phyloP scores from a whole-genome alignment of 2,113 vertebrate species.

The Eurystomus gularis region DNA sequence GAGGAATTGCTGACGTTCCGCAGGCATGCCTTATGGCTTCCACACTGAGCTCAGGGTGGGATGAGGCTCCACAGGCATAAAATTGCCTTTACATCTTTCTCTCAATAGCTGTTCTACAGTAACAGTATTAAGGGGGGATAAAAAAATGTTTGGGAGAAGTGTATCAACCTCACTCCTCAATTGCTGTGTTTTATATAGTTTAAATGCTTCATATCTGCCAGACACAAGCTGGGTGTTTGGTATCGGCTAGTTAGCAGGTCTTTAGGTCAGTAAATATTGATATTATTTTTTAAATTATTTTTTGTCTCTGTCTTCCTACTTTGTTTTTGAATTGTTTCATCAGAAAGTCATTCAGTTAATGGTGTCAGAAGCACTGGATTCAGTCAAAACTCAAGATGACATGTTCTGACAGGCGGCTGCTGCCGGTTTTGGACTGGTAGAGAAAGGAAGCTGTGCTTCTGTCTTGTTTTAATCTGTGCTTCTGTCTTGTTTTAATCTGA shows the following conservation, averaged over 20 bases:
- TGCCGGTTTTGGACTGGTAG: background rate
- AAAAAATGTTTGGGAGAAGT: background rate
- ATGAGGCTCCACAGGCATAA: background rate
- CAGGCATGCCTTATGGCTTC: background rate
- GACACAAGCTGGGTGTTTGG: background rate
- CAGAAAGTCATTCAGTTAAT: background rate
- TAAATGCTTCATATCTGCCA: background rate
- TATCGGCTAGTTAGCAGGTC: background rate
- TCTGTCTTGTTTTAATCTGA: no score
- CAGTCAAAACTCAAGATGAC: background rate
- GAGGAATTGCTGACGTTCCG: background rate
- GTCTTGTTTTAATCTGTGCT: no score
- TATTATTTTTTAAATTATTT: background rate
- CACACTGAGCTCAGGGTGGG: background rate
- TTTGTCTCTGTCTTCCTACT: background rate
- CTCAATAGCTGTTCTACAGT: background rate
- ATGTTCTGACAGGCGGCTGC: background rate
- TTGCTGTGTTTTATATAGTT: background rate
- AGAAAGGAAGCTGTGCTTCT: background rate
- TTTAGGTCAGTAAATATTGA: background rate
- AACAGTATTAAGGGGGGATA: background rate
- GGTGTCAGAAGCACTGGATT: background rate
- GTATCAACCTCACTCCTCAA: background rate
- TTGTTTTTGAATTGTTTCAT: background rate
- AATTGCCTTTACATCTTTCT: background rate